Conservation (phyloP, 2,113 vertebrate genomes). For the Neolamprologus ventralis region DNA sequence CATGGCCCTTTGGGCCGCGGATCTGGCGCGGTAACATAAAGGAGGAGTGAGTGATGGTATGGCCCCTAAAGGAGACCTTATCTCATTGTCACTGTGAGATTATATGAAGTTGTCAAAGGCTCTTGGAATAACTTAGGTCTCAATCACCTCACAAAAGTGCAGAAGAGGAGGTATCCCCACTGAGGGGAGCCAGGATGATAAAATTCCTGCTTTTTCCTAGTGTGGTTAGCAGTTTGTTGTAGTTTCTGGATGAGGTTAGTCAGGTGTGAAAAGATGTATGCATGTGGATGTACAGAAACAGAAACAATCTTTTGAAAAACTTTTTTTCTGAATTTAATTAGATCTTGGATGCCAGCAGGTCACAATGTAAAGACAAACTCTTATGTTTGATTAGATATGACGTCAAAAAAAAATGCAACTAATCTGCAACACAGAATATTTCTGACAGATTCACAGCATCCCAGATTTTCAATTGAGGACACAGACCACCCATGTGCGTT, state of each 20-base stretch:
- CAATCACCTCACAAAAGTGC: not conserved
- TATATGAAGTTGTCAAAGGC: not conserved
- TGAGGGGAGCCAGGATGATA: not conserved
- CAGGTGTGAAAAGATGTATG: not conserved
- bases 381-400: not conserved
- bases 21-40: not conserved
- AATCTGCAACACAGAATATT: not conserved
- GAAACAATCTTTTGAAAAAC: not conserved
- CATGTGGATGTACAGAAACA: rapidly evolving
- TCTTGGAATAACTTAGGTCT: not conserved
- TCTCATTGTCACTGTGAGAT: not conserved
- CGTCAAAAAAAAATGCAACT: not conserved
- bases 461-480: not conserved
- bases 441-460: not conserved
- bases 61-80: not conserved
- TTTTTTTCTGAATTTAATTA: not conserved
- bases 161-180: not conserved
- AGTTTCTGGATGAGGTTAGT: not conserved
- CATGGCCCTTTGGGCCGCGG: rapidly evolving
- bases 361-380: not conserved
- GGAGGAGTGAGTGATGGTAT: not conserved
- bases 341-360: not conserved
- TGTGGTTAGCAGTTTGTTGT: not conserved
- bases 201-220: not conserved
- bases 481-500: not conserved